phyloP scores from a whole-genome alignment of 2,888 invertebrate species.

The Syrista parreyssii region DNA sequence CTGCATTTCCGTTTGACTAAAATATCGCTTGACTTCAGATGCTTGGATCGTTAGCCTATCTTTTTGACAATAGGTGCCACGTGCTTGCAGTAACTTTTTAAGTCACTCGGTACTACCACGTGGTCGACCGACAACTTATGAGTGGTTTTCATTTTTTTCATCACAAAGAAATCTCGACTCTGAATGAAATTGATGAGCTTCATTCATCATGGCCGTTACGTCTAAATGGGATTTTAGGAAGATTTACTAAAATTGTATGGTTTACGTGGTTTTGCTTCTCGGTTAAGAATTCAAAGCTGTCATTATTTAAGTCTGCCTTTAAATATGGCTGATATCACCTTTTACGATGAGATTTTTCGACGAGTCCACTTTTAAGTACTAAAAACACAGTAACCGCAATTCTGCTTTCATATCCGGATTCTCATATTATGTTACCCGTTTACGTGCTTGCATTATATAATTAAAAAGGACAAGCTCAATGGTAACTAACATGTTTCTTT shows the following conservation, averaged over 20 bases:
- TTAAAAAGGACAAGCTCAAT: background rate
- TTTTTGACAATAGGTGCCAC: background rate
- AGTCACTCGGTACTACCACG: background rate
- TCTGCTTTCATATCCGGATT: no score
- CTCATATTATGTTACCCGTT: background rate
- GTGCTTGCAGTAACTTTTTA: background rate
- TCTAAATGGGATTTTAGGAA: background rate
- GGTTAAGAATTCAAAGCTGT: background rate
- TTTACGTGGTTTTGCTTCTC: background rate
- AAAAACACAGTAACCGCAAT: no score
- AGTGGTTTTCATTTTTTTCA: background rate
- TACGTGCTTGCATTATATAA: background rate
- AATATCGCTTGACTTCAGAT: constrained; percentile 2
- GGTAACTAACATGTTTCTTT: constrained; percentile 6
- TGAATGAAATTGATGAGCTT: background rate
- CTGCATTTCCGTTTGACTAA: constrained; percentile 1
- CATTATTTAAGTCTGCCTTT: background rate
- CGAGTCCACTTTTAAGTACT: no score
- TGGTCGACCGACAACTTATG: background rate
- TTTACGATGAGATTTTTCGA: background rate
- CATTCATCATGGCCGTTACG: background rate
- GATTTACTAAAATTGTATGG: background rate
- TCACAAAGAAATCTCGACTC: background rate
- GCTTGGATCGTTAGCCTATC: background rate
- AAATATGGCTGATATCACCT: no score